These are phyloP conservation scores for Cinclus mexicanus DNA, from an alignment of 2,113 vertebrate genomes.

Conservation along the genomic window DNA sequence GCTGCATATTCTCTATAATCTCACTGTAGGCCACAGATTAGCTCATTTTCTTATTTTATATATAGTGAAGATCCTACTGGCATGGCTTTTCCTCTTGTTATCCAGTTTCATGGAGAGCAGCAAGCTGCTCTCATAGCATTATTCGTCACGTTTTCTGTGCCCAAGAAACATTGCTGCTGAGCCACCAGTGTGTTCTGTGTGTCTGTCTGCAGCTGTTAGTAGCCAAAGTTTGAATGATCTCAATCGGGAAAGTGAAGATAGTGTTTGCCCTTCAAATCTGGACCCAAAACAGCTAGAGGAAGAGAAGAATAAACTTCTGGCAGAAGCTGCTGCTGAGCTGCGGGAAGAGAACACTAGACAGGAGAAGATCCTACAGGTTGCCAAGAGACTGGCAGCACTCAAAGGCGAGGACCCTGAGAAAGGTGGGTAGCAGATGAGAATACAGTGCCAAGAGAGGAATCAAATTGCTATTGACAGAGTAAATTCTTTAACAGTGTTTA, in stretches of 20 bases:
- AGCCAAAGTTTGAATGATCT: constrained; percentile 83
- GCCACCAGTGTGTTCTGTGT: background rate
- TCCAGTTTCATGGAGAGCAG: background rate
- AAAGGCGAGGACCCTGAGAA: constrained; percentile 87
- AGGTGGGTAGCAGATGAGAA: constrained; percentile 70
- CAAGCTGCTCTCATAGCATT: background rate
- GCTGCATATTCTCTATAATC: background rate
- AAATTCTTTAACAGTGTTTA: background rate
- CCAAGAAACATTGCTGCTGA: background rate
- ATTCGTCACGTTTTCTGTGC: background rate
- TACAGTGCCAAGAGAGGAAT: background rate
- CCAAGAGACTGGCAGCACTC: constrained; percentile 85
- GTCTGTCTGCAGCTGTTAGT: constrained; percentile 49
- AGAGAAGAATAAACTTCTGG: constrained; percentile 84
- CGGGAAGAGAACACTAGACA: constrained; percentile 80
- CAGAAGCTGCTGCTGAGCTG: constrained; percentile 85
- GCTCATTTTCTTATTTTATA: background rate
- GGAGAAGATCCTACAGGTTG: constrained; percentile 84
- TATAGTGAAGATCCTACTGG: background rate
- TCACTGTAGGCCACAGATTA: background rate
- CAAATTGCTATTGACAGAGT: background rate
- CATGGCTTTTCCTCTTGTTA: background rate
- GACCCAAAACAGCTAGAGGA: constrained; percentile 78
- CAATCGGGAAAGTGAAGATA: constrained; percentile 65
- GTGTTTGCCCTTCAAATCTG: constrained; percentile 67